Evolutionary conservation across 2,797 vertebrate species (phyloP).

Genomic region (Sorex maritimensis): DNA sequence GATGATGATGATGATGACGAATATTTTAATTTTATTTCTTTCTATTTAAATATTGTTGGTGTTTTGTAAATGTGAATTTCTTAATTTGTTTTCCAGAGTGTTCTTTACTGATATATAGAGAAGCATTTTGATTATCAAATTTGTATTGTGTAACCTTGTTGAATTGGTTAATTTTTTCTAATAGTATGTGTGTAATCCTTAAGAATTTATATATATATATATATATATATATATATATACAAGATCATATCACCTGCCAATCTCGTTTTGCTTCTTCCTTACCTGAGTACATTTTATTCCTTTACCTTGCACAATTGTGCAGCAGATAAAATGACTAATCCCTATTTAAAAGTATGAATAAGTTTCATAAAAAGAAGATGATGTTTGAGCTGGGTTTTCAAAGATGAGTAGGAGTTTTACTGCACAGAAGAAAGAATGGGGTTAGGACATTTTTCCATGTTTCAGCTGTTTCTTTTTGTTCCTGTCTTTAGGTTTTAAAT

Average conservation of each 20-base stretch:
- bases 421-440: too few relatives aligned
- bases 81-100: conserved; percentile 21
- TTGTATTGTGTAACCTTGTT: conserved; percentile 4
- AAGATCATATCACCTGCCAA: background rate
- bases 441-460: too few relatives aligned
- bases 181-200: background rate
- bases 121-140: background rate
- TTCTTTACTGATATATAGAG: conserved; percentile 24
- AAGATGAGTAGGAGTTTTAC: background rate
- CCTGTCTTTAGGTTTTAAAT: too few relatives aligned
- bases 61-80: conserved; percentile 38
- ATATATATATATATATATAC: background rate
- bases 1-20: background rate
- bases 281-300: conserved; percentile 10
- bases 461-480: too few relatives aligned
- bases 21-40: conserved; percentile 15
- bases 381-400: background rate
- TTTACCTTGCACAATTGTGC: conserved; percentile 10
- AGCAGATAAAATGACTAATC: conserved; percentile 4
- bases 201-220: background rate
- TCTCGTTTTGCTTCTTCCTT: conserved; percentile 32
- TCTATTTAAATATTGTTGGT: conserved; percentile 23
- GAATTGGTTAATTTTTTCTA: conserved; percentile 24
- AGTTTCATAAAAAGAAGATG: conserved; percentile 25
- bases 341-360: background rate